phyloP scores from a whole-genome alignment of 2,113 vertebrate species.

The Gopherus flavomarginatus region DNA sequence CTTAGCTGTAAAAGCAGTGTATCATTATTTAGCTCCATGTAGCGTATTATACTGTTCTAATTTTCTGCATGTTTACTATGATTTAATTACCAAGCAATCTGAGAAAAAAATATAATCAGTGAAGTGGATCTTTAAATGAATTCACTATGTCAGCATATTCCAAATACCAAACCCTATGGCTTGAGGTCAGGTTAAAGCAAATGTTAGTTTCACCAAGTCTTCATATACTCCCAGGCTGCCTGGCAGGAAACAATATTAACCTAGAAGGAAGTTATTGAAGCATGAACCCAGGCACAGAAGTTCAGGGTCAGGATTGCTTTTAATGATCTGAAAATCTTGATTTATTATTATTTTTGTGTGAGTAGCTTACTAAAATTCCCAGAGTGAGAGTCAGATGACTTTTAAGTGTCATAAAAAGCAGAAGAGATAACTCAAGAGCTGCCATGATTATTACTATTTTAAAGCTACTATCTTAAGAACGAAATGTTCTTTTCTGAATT shows the following conservation, averaged over 20 bases:
- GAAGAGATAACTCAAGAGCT: not conserved
- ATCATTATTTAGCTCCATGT: rapidly evolving
- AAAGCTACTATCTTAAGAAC: not conserved
- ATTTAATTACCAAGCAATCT: not conserved
- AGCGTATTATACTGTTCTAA: not conserved
- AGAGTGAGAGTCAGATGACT: not conserved
- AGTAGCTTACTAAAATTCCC: not conserved
- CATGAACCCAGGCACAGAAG: constrained; percentile 19
- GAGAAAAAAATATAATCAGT: not conserved
- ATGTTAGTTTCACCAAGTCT: constrained; percentile 32
- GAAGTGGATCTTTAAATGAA: constrained; percentile 43
- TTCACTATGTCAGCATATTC: constrained; percentile 24
- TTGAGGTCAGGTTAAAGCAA: constrained; percentile 41
- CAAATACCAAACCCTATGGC: constrained; percentile 55
- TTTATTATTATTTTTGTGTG: not conserved
- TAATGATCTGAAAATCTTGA: not conserved
- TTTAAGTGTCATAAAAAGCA: not conserved
- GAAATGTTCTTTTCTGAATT: not conserved
- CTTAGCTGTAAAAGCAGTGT: not conserved
- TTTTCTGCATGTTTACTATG: not conserved
- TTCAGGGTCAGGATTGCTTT: not conserved
- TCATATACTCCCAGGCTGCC: not conserved
- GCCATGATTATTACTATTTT: not conserved
- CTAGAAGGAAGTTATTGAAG: constrained; percentile 6
- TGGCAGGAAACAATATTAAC: not conserved